These are phyloP conservation scores for Melieria omissa DNA, from an alignment of 2,888 invertebrate genomes.

Conservation along the genomic window DNA sequence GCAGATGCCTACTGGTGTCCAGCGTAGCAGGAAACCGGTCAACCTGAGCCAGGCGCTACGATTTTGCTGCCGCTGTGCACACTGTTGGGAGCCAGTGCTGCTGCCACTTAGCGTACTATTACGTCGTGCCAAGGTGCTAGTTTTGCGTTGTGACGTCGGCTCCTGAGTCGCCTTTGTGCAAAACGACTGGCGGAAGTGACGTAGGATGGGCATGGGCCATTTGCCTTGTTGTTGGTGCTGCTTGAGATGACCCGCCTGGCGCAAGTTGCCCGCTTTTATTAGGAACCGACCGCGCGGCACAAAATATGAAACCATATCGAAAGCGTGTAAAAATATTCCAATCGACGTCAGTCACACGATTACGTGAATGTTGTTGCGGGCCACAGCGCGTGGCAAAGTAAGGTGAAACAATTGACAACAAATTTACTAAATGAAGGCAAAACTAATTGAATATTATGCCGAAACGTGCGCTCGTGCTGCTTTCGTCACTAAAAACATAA, in stretches of 20 bases:
- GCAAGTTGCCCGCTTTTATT: slow-evolving; percentile 59
- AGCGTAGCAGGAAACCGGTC: slow-evolving; percentile 74
- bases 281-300: slow-evolving; percentile 62
- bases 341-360: neutral
- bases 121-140: neutral
- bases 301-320: slow-evolving; percentile 62
- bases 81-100: no score
- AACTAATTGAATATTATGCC: neutral
- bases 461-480: no score
- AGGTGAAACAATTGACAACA: neutral
- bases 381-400: no score
- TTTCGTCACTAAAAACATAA: no score
- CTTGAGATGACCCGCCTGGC: slow-evolving; percentile 48
- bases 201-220: slow-evolving; percentile 54
- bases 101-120: neutral
- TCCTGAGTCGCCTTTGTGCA: slow-evolving; percentile 44
- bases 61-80: slow-evolving; percentile 37
- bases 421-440: neutral
- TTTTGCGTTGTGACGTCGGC: slow-evolving; percentile 28
- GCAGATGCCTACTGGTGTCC: slow-evolving; percentile 77
- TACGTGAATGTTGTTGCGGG: neutral
- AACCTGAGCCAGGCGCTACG: slow-evolving; percentile 71
- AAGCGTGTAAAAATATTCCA: neutral
- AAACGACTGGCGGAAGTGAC: slow-evolving; percentile 51
- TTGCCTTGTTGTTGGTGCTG: slow-evolving; percentile 52